Conservation (phyloP, 2,113 vertebrate genomes). For the Anolis sagrei region DNA sequence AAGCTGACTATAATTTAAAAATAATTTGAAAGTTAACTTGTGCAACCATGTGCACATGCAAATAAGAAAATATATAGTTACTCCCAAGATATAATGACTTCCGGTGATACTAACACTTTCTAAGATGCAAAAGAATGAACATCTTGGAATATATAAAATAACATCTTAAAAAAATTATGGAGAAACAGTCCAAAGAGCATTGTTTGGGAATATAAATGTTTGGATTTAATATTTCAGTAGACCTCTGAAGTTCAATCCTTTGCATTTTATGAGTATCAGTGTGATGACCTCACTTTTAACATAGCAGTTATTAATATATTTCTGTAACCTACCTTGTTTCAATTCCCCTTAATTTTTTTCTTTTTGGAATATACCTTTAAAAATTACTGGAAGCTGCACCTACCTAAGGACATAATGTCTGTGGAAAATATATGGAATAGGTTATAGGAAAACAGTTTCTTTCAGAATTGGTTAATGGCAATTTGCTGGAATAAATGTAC, state of each 20-base stretch:
- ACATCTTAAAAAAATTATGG: no score
- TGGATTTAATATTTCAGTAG: neutral
- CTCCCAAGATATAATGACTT: no score
- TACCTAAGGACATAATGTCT: neutral
- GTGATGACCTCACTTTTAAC: neutral
- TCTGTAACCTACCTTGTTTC: neutral
- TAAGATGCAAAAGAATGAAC: no score
- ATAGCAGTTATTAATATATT: neutral
- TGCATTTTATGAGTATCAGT: neutral
- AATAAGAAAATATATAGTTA: no score
- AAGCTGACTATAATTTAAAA: no score
- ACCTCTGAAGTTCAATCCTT: neutral
- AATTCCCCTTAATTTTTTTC: neutral
- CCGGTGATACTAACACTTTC: no score
- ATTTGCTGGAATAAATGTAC: neutral
- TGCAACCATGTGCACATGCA: no score
- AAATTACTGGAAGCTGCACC: neutral
- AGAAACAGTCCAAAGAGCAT: no score
- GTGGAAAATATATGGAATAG: no score
- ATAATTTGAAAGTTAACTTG: no score
- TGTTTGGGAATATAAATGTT: neutral
- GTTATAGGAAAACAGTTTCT: neutral
- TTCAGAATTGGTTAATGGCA: neutral
- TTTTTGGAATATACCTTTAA: neutral
- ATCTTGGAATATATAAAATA: no score